Conservation (phyloP, 2,888 invertebrate species). For the Drosophila histrio region DNA sequence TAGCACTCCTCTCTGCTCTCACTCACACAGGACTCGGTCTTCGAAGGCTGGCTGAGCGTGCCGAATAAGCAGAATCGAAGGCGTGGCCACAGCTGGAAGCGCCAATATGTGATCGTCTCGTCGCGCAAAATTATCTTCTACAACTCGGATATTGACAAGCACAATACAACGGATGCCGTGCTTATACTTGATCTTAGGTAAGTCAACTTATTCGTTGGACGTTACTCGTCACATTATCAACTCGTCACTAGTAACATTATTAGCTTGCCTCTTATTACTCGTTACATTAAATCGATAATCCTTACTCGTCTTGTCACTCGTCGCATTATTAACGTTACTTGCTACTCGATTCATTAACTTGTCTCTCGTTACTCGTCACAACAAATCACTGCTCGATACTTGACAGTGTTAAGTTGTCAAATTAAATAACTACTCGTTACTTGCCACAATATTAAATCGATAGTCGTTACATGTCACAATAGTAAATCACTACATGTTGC, state of each 20-base stretch:
- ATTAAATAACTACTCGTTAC: not conserved
- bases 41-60: slow-evolving; percentile 98
- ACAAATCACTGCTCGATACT: not conserved
- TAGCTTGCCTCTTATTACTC: not conserved
- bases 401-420: not conserved
- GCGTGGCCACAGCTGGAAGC: slow-evolving; percentile 96
- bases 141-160: slow-evolving; percentile 96
- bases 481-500: not conserved
- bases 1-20: slow-evolving; percentile 80
- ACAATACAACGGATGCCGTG: slow-evolving; percentile 94
- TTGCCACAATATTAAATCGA: not conserved
- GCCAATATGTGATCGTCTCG: slow-evolving; percentile 98
- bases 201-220: slow-evolving; percentile 77
- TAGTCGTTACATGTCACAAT: not conserved
- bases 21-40: slow-evolving; percentile 87
- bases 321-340: not conserved
- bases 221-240: not conserved
- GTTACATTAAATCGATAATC: not conserved
- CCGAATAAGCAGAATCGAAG: slow-evolving; percentile 98
- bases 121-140: slow-evolving; percentile 99
- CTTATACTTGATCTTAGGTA: slow-evolving; percentile 98
- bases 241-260: not conserved
- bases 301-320: not conserved
- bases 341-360: not conserved
- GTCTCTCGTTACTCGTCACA: not conserved